Evolutionary conservation across 2,888 invertebrate genomes (phyloP).

Genomic region (Ganaspis brasiliensis): DNA sequence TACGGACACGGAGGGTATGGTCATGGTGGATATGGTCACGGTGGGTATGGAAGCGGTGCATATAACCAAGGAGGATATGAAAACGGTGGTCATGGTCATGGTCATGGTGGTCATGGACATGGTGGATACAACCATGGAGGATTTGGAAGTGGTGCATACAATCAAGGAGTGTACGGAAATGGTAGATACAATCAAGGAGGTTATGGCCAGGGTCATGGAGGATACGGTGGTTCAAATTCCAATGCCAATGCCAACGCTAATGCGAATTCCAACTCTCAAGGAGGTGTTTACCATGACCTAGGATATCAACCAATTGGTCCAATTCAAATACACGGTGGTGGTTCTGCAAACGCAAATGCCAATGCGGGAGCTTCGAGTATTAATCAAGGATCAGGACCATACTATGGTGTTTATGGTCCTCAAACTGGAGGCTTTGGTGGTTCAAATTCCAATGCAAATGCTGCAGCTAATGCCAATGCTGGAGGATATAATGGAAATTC

Average conservation of each 20-base stretch:
- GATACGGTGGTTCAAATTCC: slow-evolving; percentile 10
- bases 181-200: background rate
- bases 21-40: slow-evolving; percentile 1
- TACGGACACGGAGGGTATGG: slow-evolving; percentile 20
- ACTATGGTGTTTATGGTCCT: background rate
- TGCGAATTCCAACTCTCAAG: slow-evolving; percentile 54
- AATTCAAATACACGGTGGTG: background rate
- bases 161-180: no score
- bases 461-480: slow-evolving; percentile 45
- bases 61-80: slow-evolving; percentile 17
- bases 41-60: slow-evolving; percentile 4
- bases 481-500: slow-evolving; percentile 39
- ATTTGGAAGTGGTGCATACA: background rate
- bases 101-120: background rate
- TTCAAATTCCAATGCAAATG: background rate
- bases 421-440: background rate
- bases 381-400: slow-evolving; percentile 9
- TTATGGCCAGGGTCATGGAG: background rate
- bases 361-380: slow-evolving; percentile 47
- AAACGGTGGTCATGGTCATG: background rate
- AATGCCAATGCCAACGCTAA: slow-evolving; percentile 49
- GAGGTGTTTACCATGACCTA: slow-evolving; percentile 36
- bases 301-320: background rate
- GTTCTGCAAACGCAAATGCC: slow-evolving; percentile 49
- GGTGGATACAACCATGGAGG: background rate